phyloP scores from a whole-genome alignment of 2,797 vertebrate species.

The Ficedula albicollis region DNA sequence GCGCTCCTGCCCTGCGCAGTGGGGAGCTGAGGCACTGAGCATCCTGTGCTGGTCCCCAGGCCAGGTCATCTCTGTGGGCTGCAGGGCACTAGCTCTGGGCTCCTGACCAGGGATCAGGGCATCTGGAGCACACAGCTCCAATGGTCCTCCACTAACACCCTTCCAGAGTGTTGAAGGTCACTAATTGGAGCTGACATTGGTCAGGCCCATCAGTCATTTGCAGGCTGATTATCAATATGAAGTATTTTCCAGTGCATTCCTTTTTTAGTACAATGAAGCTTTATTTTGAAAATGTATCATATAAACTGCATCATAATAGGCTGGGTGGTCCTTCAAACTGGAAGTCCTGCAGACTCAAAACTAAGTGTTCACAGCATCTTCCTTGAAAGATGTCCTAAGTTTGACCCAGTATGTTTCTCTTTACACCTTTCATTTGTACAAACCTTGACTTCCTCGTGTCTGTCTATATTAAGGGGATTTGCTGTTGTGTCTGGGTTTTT shows the following conservation, averaged over 20 bases:
- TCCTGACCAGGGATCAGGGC: background rate
- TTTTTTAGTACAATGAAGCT: background rate
- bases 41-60: background rate
- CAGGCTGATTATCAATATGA: background rate
- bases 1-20: background rate
- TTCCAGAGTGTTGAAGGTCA: background rate
- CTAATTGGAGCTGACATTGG: background rate
- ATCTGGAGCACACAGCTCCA: fast-evolving
- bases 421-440: background rate
- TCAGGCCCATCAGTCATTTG: background rate
- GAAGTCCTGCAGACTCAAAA: background rate
- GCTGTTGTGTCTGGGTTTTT: background rate
- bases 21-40: background rate
- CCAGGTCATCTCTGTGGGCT: background rate
- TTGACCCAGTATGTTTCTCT: background rate
- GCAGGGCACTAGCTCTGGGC: background rate
- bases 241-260: background rate
- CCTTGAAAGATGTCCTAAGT: background rate
- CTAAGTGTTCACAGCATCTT: background rate
- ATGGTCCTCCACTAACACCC: fast-evolving
- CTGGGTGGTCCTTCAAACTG: background rate
- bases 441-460: background rate
- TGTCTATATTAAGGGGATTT: fast-evolving
- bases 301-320: background rate
- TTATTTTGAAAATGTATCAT: background rate